Evolutionary conservation across 92 coral and sea anemone genomes (phyloP), one percentile per base, ranked within the genome.

Genomic region (Actinostola sp.): DNA sequence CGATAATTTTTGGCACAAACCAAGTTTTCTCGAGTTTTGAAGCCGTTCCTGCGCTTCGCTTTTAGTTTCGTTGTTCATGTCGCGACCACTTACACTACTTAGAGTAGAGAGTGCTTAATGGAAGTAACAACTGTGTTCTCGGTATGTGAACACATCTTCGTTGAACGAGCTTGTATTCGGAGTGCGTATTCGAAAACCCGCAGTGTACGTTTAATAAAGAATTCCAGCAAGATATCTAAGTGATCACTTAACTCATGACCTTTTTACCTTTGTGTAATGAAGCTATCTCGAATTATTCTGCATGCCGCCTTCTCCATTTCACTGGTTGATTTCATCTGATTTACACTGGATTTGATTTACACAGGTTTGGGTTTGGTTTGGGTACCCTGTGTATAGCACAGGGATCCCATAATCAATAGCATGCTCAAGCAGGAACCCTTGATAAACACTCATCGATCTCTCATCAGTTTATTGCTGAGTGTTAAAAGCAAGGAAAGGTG

Each of bases 21-120:
- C 92, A 50, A 90, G 87, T 61, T 90, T 90, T 34, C 96, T 49
- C 1, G 89, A 55, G 26, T 90, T 70, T 50, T 84, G 89, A 61
- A 86, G 92, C 30, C 92, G 75, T 52, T 78, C 77, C 31, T 66
- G 32, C 38, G 54, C 42, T 45, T 67, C 71, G 28, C 56, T 61
- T 58, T 80, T 77, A 43, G 39, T 85, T 68, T 57, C 63, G 72
- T 5, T 25, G 15, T 53, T 31, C 60, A 53, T 53, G 5, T 2
- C 15, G 20, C 8, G 30, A 39, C 8, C 45, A 7, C 30, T 53
- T 3, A 3, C 8, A 53, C 60, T 4, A 31, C 21, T 53, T 53
- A 28, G 25, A 6, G 31, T 20, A 24, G 19, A 48, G 4, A 48
- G 19, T 4, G 19, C 19, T 48, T 17, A 48, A 13, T 3, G 16